Conservation (phyloP, 1,140 invertebrate species). For the Aphelenchoides avenae region DNA sequence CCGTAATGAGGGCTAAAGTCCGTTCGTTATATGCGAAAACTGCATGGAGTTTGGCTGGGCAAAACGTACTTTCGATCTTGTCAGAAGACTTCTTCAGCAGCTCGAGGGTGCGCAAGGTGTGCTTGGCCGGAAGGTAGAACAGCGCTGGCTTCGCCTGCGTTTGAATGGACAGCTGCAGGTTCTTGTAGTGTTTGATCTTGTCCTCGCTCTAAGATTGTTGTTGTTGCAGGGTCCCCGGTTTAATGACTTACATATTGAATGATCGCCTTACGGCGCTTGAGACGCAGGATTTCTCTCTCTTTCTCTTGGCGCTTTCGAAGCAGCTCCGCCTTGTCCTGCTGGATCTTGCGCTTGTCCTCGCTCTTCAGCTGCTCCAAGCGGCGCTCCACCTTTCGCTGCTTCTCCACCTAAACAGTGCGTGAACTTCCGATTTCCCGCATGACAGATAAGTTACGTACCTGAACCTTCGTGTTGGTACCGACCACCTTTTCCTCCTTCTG, state of each 20-base stretch:
- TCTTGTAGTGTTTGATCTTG: conserved; percentile 76
- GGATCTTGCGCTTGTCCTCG: conserved; percentile 77
- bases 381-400: conserved; percentile 80
- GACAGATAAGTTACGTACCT: conserved; percentile 12
- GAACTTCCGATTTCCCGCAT: not conserved
- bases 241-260: conserved; percentile 51
- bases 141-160: conserved; percentile 79
- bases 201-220: conserved; percentile 67
- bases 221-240: too few species aligned
- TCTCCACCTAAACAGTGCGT: conserved; percentile 68
- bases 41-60: not conserved
- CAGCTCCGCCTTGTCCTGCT: conserved; percentile 76
- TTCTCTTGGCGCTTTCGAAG: conserved; percentile 79
- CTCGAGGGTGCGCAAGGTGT: conserved; percentile 65
- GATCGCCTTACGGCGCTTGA: conserved; percentile 84
- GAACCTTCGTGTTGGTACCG: conserved; percentile 21
- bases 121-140: conserved; percentile 78
- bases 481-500: conserved; percentile 79
- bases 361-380: conserved; percentile 85
- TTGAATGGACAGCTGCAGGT: conserved; percentile 76
- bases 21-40: not conserved
- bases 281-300: conserved; percentile 76
- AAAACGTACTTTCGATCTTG: conserved; percentile 33
- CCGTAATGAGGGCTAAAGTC: conserved; percentile 25
- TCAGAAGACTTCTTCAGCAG: conserved; percentile 39